Percentiles rank a stretch among this genome's conserved stretches.
Conservation (phyloP, 2,888 invertebrate genomes). For the Lomographa bimaculata region DNA sequence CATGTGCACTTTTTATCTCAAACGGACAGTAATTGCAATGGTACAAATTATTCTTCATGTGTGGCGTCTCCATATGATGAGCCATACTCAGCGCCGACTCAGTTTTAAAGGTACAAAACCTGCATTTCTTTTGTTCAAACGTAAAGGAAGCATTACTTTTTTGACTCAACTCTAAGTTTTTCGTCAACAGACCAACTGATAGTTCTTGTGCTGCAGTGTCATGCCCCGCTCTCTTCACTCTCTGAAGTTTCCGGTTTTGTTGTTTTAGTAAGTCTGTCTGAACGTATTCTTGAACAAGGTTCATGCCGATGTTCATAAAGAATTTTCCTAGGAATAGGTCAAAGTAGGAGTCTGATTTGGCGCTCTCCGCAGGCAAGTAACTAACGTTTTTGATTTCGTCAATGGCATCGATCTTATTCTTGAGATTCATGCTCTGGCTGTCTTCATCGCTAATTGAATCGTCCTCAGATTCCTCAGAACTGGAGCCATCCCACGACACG, state of each 20-base stretch:
- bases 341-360: constrained; percentile 88
- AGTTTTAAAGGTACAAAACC: constrained; percentile 94
- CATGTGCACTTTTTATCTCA: constrained; percentile 92
- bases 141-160: constrained; percentile 92
- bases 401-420: constrained; percentile 78
- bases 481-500: constrained; percentile 82
- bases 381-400: constrained; percentile 78
- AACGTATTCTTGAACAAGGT: constrained; percentile 95
- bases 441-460: constrained; percentile 65
- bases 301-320: constrained; percentile 95
- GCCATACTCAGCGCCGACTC: constrained; percentile 93
- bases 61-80: constrained; percentile 95
- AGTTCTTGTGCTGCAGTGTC: constrained; percentile 87
- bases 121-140: constrained; percentile 91
- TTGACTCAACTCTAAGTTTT: constrained; percentile 93
- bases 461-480: constrained; percentile 78
- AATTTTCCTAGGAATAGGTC: constrained; percentile 95
- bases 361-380: constrained; percentile 51
- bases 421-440: constrained; percentile 72
- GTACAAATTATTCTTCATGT: constrained; percentile 94
- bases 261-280: constrained; percentile 95
- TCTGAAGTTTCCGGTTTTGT: constrained; percentile 92
- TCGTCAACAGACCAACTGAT: constrained; percentile 92
- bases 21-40: constrained; percentile 93
- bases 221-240: constrained; percentile 84